A percentile compares a stretch with the other conserved stretches of the same genome.
phyloP scores from a whole-genome alignment of 2,113 vertebrate genomes.

The Mus spicilegus region DNA sequence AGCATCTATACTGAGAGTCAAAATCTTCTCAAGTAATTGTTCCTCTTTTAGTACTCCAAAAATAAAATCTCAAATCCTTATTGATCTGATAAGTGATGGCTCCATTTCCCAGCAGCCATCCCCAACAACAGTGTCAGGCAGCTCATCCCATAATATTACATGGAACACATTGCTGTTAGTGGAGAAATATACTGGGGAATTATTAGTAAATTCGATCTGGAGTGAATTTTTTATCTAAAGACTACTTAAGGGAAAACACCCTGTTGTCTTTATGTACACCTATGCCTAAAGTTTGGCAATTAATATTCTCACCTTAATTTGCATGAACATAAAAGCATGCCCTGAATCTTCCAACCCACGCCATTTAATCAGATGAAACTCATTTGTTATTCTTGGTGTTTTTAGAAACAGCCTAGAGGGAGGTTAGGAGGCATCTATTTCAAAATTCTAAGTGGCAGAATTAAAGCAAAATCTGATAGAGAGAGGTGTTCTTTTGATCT shows the following conservation, averaged over 20 bases:
- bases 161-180: background rate
- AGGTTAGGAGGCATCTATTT: constrained; percentile 87
- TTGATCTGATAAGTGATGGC: too few species aligned
- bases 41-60: background rate
- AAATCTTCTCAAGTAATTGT: background rate
- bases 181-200: background rate
- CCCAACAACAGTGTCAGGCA: background rate
- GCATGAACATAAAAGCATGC: constrained; percentile 41
- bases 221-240: background rate
- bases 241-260: background rate
- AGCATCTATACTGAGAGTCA: background rate
- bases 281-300: background rate
- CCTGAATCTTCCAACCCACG: background rate
- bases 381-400: constrained; percentile 60
- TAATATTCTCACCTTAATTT: background rate
- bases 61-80: constrained; percentile 26
- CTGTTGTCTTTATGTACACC: background rate
- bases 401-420: constrained; percentile 80
- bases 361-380: constrained; percentile 81
- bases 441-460: constrained; percentile 85
- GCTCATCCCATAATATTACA: background rate
- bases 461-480: constrained; percentile 85
- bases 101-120: background rate
- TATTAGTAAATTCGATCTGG: background rate
- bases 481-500: constrained; percentile 85